These are phyloP conservation scores for Nemotelus nigrinus DNA, from an alignment of 2,888 invertebrate species.

Conservation along the genomic window DNA sequence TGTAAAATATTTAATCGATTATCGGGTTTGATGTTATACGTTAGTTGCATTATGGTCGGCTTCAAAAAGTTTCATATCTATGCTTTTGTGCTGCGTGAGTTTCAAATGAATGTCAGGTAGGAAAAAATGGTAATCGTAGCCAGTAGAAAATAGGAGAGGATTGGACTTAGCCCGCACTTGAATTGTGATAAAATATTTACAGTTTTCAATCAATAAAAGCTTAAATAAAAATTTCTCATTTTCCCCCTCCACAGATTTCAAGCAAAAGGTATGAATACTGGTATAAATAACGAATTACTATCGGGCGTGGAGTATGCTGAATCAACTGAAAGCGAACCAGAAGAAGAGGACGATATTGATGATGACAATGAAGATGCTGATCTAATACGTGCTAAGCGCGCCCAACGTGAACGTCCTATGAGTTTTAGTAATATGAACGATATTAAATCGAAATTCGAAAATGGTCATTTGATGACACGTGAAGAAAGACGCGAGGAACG, in stretches of 20 bases:
- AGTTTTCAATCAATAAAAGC: too few species aligned
- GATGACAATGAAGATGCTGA: slow-evolving; percentile 72
- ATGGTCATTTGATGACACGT: slow-evolving; percentile 68
- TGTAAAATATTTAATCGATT: too few species aligned
- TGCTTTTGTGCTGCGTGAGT: too few species aligned
- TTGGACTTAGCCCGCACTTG: too few species aligned
- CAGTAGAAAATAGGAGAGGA: too few species aligned
- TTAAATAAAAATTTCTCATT: too few species aligned
- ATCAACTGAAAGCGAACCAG: slow-evolving; percentile 74
- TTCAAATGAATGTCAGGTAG: too few species aligned
- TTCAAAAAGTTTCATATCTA: too few species aligned
- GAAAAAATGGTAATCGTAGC: too few species aligned
- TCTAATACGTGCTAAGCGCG: slow-evolving; percentile 69
- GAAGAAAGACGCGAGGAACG: slow-evolving; percentile 82
- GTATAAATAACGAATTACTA: slow-evolving; percentile 78
- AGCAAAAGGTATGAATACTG: slow-evolving; percentile 83
- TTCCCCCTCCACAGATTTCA: slow-evolving; percentile 71
- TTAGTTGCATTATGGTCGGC: too few species aligned
- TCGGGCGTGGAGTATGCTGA: slow-evolving; percentile 79
- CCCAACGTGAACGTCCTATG: slow-evolving; percentile 78
- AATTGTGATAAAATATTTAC: too few species aligned
- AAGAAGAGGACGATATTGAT: slow-evolving; percentile 66
- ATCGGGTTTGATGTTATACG: too few species aligned
- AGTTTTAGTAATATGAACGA: slow-evolving; percentile 86
- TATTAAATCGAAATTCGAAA: slow-evolving; percentile 84